Evolutionary conservation across 30 jellyfish, hydroid and myxozoan genomes (phyloP).

Genomic region (Aurelia aurita complex sp. Pacific): DNA sequence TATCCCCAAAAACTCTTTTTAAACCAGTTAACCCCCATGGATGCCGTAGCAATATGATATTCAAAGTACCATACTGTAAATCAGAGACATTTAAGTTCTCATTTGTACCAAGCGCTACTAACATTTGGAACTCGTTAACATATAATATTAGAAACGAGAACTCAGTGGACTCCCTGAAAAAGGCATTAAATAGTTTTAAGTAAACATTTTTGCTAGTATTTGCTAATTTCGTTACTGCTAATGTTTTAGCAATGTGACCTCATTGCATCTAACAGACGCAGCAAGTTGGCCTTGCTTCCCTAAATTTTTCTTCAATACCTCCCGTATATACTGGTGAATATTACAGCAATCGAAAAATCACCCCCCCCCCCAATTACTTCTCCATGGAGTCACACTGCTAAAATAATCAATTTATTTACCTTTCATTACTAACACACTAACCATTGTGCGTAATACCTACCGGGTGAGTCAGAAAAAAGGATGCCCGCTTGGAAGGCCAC

Average conservation of each 20-base stretch:
- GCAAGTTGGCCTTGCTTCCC: constrained; percentile 10
- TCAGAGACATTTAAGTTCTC: constrained; percentile 33
- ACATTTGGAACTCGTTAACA: constrained; percentile 22
- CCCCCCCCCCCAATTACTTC: no score
- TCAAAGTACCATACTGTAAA: constrained; percentile 21
- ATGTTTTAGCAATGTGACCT: constrained; percentile 30
- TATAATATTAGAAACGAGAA: not conserved
- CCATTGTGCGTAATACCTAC: no score
- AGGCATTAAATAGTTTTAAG: constrained; percentile 24
- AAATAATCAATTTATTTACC: no score
- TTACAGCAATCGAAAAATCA: no score
- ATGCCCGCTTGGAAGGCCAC: no score
- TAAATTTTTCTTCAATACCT: no score
- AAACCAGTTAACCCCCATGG: constrained; percentile 12
- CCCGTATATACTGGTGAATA: no score
- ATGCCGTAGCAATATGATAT: constrained; percentile 15
- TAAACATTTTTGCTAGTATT: constrained; percentile 22
- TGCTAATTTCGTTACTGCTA: constrained; percentile 25
- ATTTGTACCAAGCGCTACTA: constrained; percentile 6
- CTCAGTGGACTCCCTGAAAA: constrained; percentile 46
- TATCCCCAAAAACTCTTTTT: constrained; percentile 3
- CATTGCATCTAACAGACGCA: constrained; percentile 16
- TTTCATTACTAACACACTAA: no score
- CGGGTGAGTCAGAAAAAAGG: no score
- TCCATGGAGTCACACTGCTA: no score